Base-by-base conservation (phyloP, 53 echinoderm and acorn worm species). In the Crossaster papposus region DNA sequence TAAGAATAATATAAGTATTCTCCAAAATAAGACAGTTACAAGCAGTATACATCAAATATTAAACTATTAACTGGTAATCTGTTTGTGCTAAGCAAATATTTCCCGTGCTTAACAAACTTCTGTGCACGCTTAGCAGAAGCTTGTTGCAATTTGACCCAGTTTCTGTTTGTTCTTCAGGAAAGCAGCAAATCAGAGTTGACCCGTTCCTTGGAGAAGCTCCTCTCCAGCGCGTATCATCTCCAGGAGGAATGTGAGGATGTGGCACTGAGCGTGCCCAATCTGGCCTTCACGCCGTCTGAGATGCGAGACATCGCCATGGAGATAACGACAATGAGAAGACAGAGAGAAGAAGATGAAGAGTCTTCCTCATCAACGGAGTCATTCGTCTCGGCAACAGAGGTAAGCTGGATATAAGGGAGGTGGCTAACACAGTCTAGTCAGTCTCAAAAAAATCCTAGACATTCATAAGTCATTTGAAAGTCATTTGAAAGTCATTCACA, bases 371-470 rank as follows among this genome's bases (percentile, higher is more conserved):
- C 93, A 2, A 90, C 90, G 28, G 93, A 90, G 38, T 93, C 93
- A 63, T 93, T 93, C 50, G 93, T 93, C 62, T 93, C 93, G 20
- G 93, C 93, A 52, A 90, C 90, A 77, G 93, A 93, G 93, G 93
- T 93, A 65, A 38, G 72, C 22, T 30, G 8, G 26, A 36, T 36
- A 77, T 5, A 44, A 44, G 44, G 44, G 44, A 44, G 5, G 6
- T 44, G 44, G 9, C n/a, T n/a, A n/a, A n/a, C n/a, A n/a, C n/a
- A n/a, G n/a, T n/a, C n/a, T n/a, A n/a, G n/a, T 38, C 38, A 2
- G 38, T 38, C 38, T 33, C 3, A 80, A 30, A 30, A 30, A 33
- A 5, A 2, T 23, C 54, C 79, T 24, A 34, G 72, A 1, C 44
- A 44, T 7, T 44, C 44, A 44, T 9, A 44, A 9, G 44, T 44